Percentiles rank a stretch among this genome's conserved stretches.
Evolutionary conservation across 2,888 invertebrate genomes (phyloP).

Genomic region (Xestia c-nigrum): DNA sequence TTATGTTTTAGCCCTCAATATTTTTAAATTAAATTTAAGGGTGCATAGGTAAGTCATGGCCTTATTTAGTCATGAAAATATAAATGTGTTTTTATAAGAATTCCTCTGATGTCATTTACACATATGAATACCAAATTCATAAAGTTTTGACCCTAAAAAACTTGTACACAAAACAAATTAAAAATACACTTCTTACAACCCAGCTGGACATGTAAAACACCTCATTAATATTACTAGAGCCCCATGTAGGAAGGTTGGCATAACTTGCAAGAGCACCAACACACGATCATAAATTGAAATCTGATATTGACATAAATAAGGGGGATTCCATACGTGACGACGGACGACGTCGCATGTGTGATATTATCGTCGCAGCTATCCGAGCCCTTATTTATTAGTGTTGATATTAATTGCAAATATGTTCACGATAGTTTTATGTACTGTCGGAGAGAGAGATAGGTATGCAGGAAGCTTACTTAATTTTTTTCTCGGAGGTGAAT

Average conservation of each 20-base stretch:
- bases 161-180: neutral
- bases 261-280: conserved; percentile 63
- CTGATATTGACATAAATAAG: conserved; percentile 86
- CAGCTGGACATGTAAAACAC: conserved; percentile 50
- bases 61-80: neutral
- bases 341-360: conserved; percentile 79
- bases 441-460: neutral
- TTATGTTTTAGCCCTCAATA: neutral
- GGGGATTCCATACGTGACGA: conserved; percentile 82
- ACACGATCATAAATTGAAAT: conserved; percentile 82
- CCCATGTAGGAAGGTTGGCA: conserved; percentile 59
- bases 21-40: neutral
- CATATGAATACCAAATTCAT: neutral
- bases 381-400: conserved; percentile 75
- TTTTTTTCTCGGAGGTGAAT: neutral
- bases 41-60: neutral
- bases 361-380: conserved; percentile 75
- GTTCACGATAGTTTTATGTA: conserved; percentile 66
- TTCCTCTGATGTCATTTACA: neutral
- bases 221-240: conserved; percentile 59
- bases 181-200: neutral
- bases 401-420: conserved; percentile 76
- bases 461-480: neutral
- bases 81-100: neutral
- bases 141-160: neutral